Conservation (phyloP, 2,888 invertebrate genomes). For the Pinctada fucata region DNA sequence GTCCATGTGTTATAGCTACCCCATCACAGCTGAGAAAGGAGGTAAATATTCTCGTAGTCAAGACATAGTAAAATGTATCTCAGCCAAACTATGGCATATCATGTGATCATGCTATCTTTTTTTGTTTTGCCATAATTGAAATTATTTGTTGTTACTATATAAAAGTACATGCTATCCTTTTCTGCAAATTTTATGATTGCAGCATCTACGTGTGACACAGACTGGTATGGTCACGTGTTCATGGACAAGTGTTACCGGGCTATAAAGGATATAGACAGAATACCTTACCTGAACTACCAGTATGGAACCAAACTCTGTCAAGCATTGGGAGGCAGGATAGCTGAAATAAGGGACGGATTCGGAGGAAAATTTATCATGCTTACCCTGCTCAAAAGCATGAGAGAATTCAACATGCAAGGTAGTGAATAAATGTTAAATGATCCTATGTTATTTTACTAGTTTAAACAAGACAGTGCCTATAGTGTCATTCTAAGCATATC, state of each 20-base stretch:
- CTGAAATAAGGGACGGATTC: constrained; percentile 22
- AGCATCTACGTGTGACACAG: constrained; percentile 63
- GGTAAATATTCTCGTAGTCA: constrained; percentile 42
- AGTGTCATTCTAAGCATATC: no score
- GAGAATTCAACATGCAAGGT: constrained; percentile 8
- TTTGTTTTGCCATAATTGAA: not conserved
- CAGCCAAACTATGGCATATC: no score
- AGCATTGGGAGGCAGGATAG: constrained; percentile 38
- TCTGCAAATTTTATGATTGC: constrained; percentile 5
- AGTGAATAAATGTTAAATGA: not conserved
- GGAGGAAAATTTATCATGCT: constrained; percentile 10
- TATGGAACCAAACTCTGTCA: constrained; percentile 50
- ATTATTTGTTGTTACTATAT: not conserved
- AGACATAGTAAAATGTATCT: no score
- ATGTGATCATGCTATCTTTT: not conserved
- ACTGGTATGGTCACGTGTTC: constrained; percentile 64
- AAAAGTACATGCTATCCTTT: no score
- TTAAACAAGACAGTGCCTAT: no score
- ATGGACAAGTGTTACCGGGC: constrained; percentile 59
- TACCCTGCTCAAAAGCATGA: constrained; percentile 17
- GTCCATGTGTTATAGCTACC: constrained; percentile 61
- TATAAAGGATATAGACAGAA: constrained; percentile 43
- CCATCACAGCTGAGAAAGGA: constrained; percentile 55
- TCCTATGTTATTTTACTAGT: not conserved
- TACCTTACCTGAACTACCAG: constrained; percentile 38